phyloP scores from a whole-genome alignment of 2,797 vertebrate species.

The Poecilia gillii region DNA sequence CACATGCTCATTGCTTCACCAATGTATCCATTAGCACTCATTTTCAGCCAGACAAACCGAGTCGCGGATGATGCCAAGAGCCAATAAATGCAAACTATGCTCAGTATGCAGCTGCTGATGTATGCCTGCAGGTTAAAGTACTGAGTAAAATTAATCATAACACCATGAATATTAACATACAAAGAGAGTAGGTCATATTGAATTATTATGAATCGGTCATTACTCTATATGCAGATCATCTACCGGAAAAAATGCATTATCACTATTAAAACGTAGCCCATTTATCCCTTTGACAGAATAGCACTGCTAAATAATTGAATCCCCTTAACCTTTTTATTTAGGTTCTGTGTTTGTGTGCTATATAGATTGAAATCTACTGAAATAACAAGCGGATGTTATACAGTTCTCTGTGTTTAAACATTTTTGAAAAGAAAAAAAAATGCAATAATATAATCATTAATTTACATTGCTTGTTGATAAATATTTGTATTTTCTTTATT shows the following conservation, averaged over 20 bases:
- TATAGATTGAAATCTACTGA: conserved; percentile 13
- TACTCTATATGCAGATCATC: conserved; percentile 74
- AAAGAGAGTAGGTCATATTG: conserved; percentile 69
- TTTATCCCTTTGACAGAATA: conserved; percentile 70
- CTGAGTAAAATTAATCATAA: conserved; percentile 79
- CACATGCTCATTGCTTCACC: conserved; percentile 64
- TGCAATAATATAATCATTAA: not conserved
- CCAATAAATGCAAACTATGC: conserved; percentile 62
- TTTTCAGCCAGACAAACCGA: conserved; percentile 66
- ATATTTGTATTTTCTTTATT: not conserved
- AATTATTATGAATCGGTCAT: conserved; percentile 75
- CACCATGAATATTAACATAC: conserved; percentile 78
- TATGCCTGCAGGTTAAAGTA: conserved; percentile 64
- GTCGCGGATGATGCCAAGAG: conserved; percentile 61
- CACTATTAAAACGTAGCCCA: conserved; percentile 70
- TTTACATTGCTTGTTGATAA: conserved; percentile 3
- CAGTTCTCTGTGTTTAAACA: not conserved
- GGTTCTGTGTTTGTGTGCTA: conserved; percentile 35
- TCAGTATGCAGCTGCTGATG: conserved; percentile 62
- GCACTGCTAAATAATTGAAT: conserved; percentile 64
- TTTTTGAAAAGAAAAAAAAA: not conserved
- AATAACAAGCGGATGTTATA: conserved; percentile 4
- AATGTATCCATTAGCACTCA: conserved; percentile 72
- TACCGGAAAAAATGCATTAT: conserved; percentile 64
- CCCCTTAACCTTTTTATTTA: conserved; percentile 45